Conservation (phyloP, 2,797 vertebrate genomes). For the Oophaga sylvatica region DNA sequence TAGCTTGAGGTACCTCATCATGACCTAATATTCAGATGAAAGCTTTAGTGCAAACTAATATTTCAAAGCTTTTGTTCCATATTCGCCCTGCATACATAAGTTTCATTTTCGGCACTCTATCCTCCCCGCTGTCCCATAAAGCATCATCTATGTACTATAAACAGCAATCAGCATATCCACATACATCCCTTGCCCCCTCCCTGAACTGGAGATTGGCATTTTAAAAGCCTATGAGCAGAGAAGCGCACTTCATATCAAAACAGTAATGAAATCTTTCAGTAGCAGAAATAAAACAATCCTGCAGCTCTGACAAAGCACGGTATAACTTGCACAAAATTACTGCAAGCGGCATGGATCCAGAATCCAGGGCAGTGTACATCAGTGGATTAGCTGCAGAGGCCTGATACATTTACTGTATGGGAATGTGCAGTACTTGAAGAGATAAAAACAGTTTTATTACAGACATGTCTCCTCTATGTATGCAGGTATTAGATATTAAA, state of each 20-base stretch:
- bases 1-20: too few species aligned
- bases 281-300: slow-evolving; percentile 20
- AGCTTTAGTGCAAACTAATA: not conserved
- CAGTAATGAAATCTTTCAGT: slow-evolving; percentile 36
- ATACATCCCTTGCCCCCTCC: not conserved
- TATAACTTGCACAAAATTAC: not conserved
- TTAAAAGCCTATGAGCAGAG: slow-evolving; percentile 23
- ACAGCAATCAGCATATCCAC: not conserved
- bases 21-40: not conserved
- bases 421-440: not conserved
- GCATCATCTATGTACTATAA: not conserved
- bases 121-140: not conserved
- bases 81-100: not conserved
- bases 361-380: not conserved
- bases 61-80: not conserved
- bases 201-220: not conserved
- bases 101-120: not conserved
- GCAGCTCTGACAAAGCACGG: not conserved
- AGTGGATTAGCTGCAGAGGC: not conserved
- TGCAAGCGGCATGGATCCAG: not conserved
- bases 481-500: too few species aligned
- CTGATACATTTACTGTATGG: not conserved
- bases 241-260: slow-evolving; percentile 11
- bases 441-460: not conserved
- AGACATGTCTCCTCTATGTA: not conserved